phyloP scores from a whole-genome alignment of 2,888 invertebrate species.

The Anodontia alba region DNA sequence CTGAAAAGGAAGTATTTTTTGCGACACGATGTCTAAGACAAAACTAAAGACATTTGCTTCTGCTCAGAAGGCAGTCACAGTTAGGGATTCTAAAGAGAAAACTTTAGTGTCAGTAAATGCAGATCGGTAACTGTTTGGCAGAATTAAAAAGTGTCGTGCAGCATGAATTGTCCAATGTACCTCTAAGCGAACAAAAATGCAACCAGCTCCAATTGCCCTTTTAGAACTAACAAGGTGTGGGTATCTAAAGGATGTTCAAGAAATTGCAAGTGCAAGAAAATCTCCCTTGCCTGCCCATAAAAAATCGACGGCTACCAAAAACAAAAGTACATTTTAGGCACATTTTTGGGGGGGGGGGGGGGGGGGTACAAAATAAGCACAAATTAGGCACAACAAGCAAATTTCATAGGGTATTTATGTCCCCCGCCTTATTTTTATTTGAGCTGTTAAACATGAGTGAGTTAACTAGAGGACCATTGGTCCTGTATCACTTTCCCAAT shows the following conservation, averaged over 20 bases:
- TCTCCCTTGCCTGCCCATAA: neutral
- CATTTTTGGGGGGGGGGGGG: too few species aligned
- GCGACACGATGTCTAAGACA: neutral
- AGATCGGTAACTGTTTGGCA: slow-evolving; percentile 2
- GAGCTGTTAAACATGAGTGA: too few species aligned
- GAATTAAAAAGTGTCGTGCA: neutral
- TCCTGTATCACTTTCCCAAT: too few species aligned
- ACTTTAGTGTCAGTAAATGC: neutral
- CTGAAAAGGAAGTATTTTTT: neutral
- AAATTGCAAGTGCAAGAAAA: slow-evolving; percentile 3
- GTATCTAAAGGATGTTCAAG: neutral
- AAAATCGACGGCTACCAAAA: too few species aligned
- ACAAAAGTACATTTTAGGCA: too few species aligned
- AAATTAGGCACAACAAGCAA: too few species aligned
- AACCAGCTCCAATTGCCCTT: neutral
- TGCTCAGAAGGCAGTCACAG: neutral
- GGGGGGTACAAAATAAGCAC: too few species aligned
- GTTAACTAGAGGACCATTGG: too few species aligned
- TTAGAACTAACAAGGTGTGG: slow-evolving; percentile 1
- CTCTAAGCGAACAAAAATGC: too few species aligned
- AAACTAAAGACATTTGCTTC: neutral
- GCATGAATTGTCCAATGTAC: slow-evolving; percentile 4
- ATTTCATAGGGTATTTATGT: too few species aligned
- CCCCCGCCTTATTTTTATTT: too few species aligned
- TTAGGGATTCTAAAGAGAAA: neutral